A percentile compares a stretch with the other conserved stretches of the same genome.
Conservation (phyloP, 1,140 invertebrate species). For the Zaprionus gabonicus region DNA sequence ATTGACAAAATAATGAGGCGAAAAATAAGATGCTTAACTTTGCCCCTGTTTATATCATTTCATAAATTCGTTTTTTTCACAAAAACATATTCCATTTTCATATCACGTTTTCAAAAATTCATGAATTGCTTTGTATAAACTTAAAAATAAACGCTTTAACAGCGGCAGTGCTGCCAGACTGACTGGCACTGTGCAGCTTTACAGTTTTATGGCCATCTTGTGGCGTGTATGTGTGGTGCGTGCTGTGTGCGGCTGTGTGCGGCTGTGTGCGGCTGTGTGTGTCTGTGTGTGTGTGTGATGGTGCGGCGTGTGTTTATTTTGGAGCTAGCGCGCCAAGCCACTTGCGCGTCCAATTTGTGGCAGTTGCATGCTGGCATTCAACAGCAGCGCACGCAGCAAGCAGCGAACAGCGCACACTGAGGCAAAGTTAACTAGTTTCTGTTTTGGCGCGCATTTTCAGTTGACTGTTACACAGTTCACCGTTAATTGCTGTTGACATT, state of each 20-base stretch:
- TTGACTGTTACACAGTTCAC: conserved; percentile 7
- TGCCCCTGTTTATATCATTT: neutral
- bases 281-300: neutral
- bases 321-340: conserved; percentile 32
- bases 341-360: conserved; percentile 31
- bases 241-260: neutral
- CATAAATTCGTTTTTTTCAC: neutral
- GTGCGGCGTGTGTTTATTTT: conserved; percentile 12
- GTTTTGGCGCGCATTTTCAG: neutral
- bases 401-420: neutral
- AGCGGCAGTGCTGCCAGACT: conserved; percentile 30
- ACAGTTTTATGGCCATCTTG: neutral
- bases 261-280: conserved; percentile 1
- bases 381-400: conserved; percentile 38
- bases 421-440: neutral
- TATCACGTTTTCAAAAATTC: too few species aligned
- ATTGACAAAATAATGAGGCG: too few species aligned
- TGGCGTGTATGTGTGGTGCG: neutral
- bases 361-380: conserved; percentile 63
- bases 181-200: neutral
- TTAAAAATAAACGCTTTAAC: conserved; percentile 11
- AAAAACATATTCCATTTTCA: too few species aligned
- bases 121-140: too few species aligned
- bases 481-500: conserved; percentile 12
- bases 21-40: too few species aligned